A percentile compares a stretch with the other conserved stretches of the same genome.
phyloP scores from a whole-genome alignment of 2,113 vertebrate species.

The Chrysochloris asiatica region DNA sequence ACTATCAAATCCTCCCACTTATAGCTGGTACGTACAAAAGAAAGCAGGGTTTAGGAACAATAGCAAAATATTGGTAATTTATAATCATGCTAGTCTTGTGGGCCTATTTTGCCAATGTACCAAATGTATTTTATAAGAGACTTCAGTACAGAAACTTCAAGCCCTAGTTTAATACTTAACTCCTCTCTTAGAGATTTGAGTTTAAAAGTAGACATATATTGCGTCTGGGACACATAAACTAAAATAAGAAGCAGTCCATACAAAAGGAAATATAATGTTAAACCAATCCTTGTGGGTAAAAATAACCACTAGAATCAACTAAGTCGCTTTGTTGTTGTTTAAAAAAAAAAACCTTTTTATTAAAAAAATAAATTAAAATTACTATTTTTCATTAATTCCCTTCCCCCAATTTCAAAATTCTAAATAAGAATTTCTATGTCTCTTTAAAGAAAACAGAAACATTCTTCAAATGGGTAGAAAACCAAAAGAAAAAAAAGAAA shows the following conservation, averaged over 20 bases:
- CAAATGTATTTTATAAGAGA: neutral
- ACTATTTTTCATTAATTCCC: neutral
- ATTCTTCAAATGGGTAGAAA: slow-evolving; percentile 16
- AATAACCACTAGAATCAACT: neutral
- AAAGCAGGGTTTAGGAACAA: neutral
- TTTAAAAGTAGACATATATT: neutral
- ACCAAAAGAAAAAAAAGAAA: neutral
- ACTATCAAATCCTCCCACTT: slow-evolving; percentile 20
- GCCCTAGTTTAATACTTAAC: neutral
- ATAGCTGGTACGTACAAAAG: neutral
- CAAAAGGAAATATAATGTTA: slow-evolving; percentile 33
- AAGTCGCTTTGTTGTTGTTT: neutral
- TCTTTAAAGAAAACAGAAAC: slow-evolving; percentile 45
- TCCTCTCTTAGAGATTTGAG: neutral
- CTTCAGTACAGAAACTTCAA: neutral
- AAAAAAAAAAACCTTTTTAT: neutral
- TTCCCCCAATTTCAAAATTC: slow-evolving; percentile 38
- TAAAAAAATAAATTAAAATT: slow-evolving; percentile 52
- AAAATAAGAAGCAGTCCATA: neutral
- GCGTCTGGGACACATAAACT: neutral
- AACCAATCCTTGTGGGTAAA: neutral
- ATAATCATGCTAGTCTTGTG: neutral
- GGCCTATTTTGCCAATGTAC: neutral
- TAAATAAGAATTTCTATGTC: slow-evolving; percentile 13
- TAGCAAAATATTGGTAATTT: neutral